Conservation (phyloP, 2,113 vertebrate genomes). For the Bos indicus region DNA sequence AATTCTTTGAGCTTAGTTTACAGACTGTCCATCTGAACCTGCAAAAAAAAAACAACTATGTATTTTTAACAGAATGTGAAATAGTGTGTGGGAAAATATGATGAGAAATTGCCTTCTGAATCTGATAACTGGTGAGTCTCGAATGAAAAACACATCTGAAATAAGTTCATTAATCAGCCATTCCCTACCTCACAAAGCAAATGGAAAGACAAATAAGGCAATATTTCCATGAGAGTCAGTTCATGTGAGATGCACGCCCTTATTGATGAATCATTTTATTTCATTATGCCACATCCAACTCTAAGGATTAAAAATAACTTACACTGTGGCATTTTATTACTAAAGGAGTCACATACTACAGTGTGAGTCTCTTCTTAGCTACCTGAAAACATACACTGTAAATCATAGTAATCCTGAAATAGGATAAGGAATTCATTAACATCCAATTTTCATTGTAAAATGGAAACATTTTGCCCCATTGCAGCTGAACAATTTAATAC, state of each 20-base stretch:
- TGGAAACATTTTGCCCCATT: not conserved
- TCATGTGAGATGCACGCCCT: not conserved
- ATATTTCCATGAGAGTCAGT: not conserved
- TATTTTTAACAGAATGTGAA: conserved; percentile 50
- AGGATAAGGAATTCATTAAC: not conserved
- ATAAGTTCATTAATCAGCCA: not conserved
- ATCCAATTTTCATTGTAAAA: not conserved
- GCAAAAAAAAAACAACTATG: not conserved
- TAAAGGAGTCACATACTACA: not conserved
- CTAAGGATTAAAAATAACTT: not conserved
- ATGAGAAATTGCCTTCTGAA: not conserved
- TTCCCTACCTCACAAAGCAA: not conserved
- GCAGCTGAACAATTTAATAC: not conserved
- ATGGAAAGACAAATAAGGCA: not conserved
- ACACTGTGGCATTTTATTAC: not conserved
- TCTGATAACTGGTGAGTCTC: not conserved
- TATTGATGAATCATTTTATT: not conserved
- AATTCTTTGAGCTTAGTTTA: conserved; percentile 47
- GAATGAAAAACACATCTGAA: not conserved
- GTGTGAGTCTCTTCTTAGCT: not conserved
- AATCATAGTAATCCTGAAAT: not conserved
- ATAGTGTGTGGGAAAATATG: not conserved
- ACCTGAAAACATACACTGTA: not conserved
- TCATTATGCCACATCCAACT: not conserved
- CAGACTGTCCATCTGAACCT: not conserved